Percentiles rank a stretch among this genome's conserved stretches.
phyloP scores from a whole-genome alignment of 2,113 vertebrate genomes.

The Psittacus erithacus region DNA sequence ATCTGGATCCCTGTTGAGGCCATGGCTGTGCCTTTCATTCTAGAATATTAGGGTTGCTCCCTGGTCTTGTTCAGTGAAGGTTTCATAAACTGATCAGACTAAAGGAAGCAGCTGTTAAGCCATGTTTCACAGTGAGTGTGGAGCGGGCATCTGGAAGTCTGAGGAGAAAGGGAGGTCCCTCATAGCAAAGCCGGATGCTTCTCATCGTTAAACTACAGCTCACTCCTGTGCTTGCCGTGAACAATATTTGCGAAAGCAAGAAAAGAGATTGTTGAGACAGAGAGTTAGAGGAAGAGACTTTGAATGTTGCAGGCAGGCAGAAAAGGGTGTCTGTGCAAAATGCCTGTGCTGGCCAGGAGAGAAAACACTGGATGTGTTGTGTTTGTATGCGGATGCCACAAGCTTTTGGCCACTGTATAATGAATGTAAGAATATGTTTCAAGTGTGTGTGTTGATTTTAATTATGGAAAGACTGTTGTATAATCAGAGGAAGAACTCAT shows the following conservation, averaged over 20 bases:
- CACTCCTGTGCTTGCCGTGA: neutral
- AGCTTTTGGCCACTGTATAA: neutral
- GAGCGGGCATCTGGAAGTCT: neutral
- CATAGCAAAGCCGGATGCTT: neutral
- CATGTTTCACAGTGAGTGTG: neutral
- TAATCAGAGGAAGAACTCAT: neutral
- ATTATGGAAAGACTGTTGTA: neutral
- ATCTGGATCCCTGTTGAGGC: neutral
- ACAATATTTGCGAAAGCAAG: neutral
- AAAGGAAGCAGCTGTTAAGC: neutral
- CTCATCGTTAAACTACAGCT: neutral
- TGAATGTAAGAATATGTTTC: neutral
- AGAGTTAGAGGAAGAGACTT: neutral
- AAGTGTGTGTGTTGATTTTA: neutral
- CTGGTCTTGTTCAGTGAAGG: neutral
- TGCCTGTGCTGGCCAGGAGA: neutral
- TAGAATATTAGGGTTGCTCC: neutral
- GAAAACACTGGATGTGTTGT: neutral
- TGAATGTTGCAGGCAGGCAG: neutral
- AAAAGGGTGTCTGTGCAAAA: neutral
- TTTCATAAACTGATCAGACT: neutral
- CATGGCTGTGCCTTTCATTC: neutral
- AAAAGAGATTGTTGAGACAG: neutral
- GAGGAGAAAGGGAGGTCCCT: neutral
- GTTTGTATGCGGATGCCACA: neutral